Evolutionary conservation across 2,113 vertebrate species (phyloP), one percentile per base, ranked within the genome.

Genomic region (Pygoscelis adeliae): DNA sequence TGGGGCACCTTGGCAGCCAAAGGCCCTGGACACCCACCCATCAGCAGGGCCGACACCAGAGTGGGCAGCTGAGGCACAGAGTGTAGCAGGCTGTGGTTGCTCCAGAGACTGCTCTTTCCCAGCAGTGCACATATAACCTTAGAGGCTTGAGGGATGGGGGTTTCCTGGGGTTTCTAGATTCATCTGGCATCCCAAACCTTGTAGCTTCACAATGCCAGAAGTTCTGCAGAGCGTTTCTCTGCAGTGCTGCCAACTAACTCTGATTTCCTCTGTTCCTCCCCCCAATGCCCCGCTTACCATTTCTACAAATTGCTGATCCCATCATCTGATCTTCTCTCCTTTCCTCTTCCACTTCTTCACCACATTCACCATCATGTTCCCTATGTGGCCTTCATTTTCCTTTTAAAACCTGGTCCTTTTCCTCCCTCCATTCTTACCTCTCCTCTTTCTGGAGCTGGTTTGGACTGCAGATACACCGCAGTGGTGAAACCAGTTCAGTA

Each of bases 401-500:
- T 50, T 82, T 70, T 61, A 56, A 97, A 97, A 88, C 49, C 56
- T 53, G 53, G 11, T 66, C 67, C 81, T 84, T 70, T 70, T 58
- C 84, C 52, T 79, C 61, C 36, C 7, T 56, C 40, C 87, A 62
- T 18, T 84, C 72, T 86, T 74, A 47, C 2, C 0, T 71, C 69
- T 77, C 66, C 79, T 70, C 32, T 77, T 83, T 87, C 91, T 29
- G 81, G 93, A 83, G 74, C 83, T 47, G 88, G 44, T 97, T 94
- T 55, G 71, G 32, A 93, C 56, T 63, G 23, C 98, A 99, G 99
- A 96, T 99, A 99, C 97, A 99, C 99, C 0, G 99, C 99, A 2
- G 99, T 99, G 91, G 99, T 99, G 97, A 99, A 99, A 99, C 99
- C 99, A 10, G 98, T 99, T 82, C 97, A 99, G 78, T 99, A 99